Conservation (phyloP, 2,797 vertebrate species). For the Mormyrops attenuatus region DNA sequence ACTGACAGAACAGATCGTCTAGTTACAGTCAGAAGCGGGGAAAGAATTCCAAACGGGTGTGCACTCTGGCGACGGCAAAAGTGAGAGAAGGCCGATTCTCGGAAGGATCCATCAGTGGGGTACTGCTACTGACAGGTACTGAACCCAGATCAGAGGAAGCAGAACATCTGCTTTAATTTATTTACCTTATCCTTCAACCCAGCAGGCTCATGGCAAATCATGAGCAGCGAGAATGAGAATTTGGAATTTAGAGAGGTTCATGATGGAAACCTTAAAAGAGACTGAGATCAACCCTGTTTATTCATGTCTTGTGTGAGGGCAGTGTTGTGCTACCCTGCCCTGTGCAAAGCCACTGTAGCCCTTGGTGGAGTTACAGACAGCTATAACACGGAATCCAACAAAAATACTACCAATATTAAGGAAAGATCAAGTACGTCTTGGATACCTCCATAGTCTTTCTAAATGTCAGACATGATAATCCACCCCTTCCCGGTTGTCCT, state of each 20-base stretch:
- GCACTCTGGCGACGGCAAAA: not conserved
- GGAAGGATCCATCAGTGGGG: not conserved
- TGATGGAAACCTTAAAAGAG: not conserved
- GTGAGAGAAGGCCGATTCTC: not conserved
- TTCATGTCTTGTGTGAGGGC: not conserved
- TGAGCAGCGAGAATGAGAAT: not conserved
- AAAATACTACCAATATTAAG: not conserved
- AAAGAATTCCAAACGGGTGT: not conserved
- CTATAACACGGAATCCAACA: not conserved
- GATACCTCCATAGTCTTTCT: not conserved
- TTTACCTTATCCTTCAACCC: not conserved
- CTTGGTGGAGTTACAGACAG: not conserved
- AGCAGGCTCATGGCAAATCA: not conserved
- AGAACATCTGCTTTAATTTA: not conserved
- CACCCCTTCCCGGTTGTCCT: not conserved
- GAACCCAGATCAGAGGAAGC: not conserved
- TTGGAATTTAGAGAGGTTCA: not conserved
- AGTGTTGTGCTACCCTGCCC: not conserved
- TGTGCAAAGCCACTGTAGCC: not conserved
- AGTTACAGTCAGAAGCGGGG: not conserved
- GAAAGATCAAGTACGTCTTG: not conserved
- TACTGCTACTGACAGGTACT: not conserved
- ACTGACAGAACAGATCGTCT: slow-evolving; percentile 27
- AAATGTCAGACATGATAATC: not conserved
- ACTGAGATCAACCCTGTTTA: not conserved